phyloP scores from a whole-genome alignment of 2,797 vertebrate species.

The Silurus aristotelis region DNA sequence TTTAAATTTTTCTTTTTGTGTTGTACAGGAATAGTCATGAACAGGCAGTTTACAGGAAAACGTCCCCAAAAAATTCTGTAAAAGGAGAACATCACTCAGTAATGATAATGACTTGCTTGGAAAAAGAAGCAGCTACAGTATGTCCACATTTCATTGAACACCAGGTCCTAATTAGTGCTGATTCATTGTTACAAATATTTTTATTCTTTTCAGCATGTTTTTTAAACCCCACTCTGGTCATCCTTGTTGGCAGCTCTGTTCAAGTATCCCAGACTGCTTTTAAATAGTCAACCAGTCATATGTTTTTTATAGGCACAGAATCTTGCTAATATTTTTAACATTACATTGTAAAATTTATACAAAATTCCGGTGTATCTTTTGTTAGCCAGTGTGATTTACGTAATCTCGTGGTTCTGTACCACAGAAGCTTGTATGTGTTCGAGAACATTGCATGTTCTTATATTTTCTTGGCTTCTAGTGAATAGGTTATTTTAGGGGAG shows the following conservation, averaged over 20 bases:
- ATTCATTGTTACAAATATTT: not conserved
- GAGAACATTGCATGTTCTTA: not conserved
- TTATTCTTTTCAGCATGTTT: not conserved
- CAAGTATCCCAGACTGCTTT: not conserved
- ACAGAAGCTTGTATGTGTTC: not conserved
- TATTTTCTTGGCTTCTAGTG: not conserved
- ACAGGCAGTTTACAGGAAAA: not conserved
- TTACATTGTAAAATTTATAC: not conserved
- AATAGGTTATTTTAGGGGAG: constrained; percentile 9
- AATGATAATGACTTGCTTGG: not conserved
- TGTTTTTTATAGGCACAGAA: not conserved
- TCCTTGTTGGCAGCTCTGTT: not conserved
- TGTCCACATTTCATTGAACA: constrained; percentile 4
- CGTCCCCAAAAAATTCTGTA: not conserved
- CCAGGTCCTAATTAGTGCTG: not conserved
- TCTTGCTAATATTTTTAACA: not conserved
- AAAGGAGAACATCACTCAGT: not conserved
- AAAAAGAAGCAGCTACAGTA: not conserved
- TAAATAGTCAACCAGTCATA: not conserved
- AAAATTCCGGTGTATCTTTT: not conserved
- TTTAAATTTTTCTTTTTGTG: not conserved
- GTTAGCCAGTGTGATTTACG: not conserved
- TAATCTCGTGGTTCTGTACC: not conserved
- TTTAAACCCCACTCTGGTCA: not conserved
- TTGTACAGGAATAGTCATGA: not conserved